Percentiles rank a stretch among this genome's conserved stretches.
Evolutionary conservation across 2,797 vertebrate species (phyloP).

Genomic region (Liparis tanakae): DNA sequence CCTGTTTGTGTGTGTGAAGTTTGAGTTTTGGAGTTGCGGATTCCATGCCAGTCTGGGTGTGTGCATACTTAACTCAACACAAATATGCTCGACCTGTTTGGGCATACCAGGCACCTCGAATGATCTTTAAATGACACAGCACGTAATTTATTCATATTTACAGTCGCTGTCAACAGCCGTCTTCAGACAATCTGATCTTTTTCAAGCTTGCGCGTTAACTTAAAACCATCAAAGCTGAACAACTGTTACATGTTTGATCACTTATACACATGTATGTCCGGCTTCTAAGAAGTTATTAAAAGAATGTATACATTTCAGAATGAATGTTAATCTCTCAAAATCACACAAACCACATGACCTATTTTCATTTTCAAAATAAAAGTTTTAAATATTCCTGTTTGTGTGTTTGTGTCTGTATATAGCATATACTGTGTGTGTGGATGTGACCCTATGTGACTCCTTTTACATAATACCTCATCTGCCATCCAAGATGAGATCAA

Average conservation of each 20-base stretch:
- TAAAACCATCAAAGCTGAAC: neutral
- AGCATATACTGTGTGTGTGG: neutral
- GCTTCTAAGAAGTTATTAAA: neutral
- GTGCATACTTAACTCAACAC: neutral
- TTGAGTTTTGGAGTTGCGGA: neutral
- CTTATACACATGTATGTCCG: neutral
- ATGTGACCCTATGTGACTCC: slow-evolving; percentile 20
- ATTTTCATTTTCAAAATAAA: neutral
- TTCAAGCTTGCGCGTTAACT: neutral
- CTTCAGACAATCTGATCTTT: neutral
- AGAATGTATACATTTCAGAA: neutral
- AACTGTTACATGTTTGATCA: neutral
- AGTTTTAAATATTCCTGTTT: neutral
- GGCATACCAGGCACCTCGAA: neutral
- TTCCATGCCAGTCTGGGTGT: slow-evolving; percentile 11
- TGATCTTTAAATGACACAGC: neutral
- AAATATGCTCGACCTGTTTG: neutral
- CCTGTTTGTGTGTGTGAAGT: slow-evolving; percentile 24
- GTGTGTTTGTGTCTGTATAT: neutral
- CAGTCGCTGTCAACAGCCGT: neutral
- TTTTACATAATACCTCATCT: slow-evolving; percentile 14
- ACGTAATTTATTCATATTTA: neutral
- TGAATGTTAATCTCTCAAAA: neutral
- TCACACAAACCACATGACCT: neutral
- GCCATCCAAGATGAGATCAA: slow-evolving; percentile 35